Conservation (phyloP, 2,888 invertebrate genomes). For the Hirtodrosophila trivittata region DNA sequence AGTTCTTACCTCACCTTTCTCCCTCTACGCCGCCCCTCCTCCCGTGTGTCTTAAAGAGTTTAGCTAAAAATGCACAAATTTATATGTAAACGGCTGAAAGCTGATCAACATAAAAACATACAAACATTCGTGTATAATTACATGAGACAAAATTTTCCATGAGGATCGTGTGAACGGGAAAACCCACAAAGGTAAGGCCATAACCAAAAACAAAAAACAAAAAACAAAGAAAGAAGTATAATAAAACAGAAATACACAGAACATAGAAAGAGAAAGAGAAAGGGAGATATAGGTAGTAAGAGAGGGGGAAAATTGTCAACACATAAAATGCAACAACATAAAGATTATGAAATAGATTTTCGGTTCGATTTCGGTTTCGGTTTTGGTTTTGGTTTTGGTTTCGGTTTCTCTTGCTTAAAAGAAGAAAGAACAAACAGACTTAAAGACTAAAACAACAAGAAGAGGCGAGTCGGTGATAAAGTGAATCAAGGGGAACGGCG, state of each 20-base stretch:
- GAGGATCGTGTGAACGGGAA: slow-evolving; percentile 56
- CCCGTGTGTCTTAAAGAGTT: slow-evolving; percentile 2
- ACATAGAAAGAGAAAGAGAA: slow-evolving; percentile 1
- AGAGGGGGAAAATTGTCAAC: slow-evolving; percentile 50
- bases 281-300: slow-evolving; percentile 5
- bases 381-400: slow-evolving; percentile 44
- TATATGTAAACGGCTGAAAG: slow-evolving; percentile 64
- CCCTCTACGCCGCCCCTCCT: neutral
- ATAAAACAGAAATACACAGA: slow-evolving; percentile 7
- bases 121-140: slow-evolving; percentile 18
- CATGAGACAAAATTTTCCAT: slow-evolving; percentile 43
- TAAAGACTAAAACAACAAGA: slow-evolving; percentile 24
- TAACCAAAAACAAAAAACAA: slow-evolving; percentile 28
- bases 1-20: slow-evolving; percentile 4
- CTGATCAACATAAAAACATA: slow-evolving; percentile 54
- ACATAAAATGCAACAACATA: slow-evolving; percentile 47
- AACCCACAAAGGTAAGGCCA: slow-evolving; percentile 35
- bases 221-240: neutral
- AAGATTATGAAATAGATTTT: slow-evolving; percentile 51
- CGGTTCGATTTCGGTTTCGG: slow-evolving; percentile 22
- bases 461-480: slow-evolving; percentile 34
- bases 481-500: slow-evolving; percentile 34
- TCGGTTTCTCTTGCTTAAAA: slow-evolving; percentile 21
- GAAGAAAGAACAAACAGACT: slow-evolving; percentile 20
- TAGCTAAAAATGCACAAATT: slow-evolving; percentile 52